Evolutionary conservation across 1,140 invertebrate species (phyloP).

Genomic region (Phocides pigmalion): DNA sequence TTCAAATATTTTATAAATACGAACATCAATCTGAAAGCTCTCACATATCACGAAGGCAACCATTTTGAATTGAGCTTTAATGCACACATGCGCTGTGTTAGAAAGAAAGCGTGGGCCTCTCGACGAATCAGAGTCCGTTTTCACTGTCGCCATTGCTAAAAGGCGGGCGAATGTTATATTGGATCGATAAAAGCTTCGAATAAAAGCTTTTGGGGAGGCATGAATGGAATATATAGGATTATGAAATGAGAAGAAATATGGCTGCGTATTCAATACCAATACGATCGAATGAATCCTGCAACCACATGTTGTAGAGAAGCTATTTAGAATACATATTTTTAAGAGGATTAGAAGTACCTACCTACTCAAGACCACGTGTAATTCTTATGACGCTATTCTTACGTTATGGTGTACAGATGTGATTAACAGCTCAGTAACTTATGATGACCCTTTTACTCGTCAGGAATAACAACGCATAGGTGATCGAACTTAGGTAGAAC

Average conservation of each 20-base stretch:
- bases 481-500: too few species aligned
- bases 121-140: slow-evolving; percentile 53
- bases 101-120: slow-evolving; percentile 45
- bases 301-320: too few species aligned
- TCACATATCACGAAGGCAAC: slow-evolving; percentile 36
- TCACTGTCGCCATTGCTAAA: slow-evolving; percentile 54
- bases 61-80: slow-evolving; percentile 59
- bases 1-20: not conserved
- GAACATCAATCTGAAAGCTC: not conserved
- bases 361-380: too few species aligned
- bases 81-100: slow-evolving; percentile 50
- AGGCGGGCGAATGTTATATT: slow-evolving; percentile 52
- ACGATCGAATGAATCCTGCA: too few species aligned
- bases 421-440: too few species aligned
- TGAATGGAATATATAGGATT: not conserved
- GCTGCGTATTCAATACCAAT: not conserved
- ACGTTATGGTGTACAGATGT: too few species aligned
- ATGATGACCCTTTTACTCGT: too few species aligned
- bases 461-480: too few species aligned
- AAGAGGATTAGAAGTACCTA: too few species aligned
- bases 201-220: slow-evolving; percentile 11
- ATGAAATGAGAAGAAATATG: not conserved
- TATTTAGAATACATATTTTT: too few species aligned
- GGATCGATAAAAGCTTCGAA: slow-evolving; percentile 37
- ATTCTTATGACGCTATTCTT: too few species aligned